Percentiles rank a stretch among this genome's conserved stretches.
phyloP scores from a whole-genome alignment of 92 coral and sea anemone species.

The Parazoanthus darwini region DNA sequence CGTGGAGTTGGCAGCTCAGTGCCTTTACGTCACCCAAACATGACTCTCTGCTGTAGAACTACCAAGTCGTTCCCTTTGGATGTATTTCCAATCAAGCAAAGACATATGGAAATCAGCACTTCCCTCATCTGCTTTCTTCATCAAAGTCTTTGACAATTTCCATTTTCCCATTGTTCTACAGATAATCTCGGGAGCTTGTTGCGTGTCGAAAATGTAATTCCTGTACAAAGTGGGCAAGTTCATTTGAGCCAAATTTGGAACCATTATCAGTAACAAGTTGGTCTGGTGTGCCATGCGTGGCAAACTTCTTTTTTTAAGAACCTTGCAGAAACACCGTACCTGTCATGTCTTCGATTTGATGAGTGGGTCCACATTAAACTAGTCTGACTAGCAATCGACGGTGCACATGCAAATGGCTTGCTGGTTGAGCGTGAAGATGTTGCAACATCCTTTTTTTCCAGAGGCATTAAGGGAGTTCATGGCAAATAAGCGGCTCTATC shows the following conservation, averaged over 20 bases:
- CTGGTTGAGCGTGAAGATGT: conserved; percentile 16
- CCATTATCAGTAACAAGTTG: conserved; percentile 51
- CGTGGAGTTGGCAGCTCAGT: conserved; percentile 2
- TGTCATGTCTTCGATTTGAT: too few relatives aligned
- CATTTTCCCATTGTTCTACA: conserved; percentile 47
- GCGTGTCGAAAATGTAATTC: conserved; percentile 22
- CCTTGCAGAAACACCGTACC: too few relatives aligned
- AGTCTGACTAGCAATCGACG: too few relatives aligned
- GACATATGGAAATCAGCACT: not conserved
- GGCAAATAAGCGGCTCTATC: conserved; percentile 54
- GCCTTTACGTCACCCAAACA: not conserved
- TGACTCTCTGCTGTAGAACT: conserved; percentile 16
- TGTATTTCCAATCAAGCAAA: conserved; percentile 8
- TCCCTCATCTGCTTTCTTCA: conserved; percentile 5
- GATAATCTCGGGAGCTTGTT: conserved; percentile 41
- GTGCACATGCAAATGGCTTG: too few relatives aligned
- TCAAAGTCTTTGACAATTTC: conserved; percentile 40
- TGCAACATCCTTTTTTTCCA: conserved; percentile 45
- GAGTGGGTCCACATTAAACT: too few relatives aligned
- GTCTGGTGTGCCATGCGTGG: conserved; percentile 53
- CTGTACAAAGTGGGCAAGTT: conserved; percentile 36
- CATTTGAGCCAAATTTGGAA: conserved; percentile 36
- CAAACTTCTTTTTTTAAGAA: not conserved
- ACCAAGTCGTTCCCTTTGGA: conserved; percentile 19
- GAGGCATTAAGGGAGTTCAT: conserved; percentile 45